Evolutionary conservation across 2,797 vertebrate genomes (phyloP), one percentile per base, ranked within the genome.

Genomic region (Margarornis squamiger): DNA sequence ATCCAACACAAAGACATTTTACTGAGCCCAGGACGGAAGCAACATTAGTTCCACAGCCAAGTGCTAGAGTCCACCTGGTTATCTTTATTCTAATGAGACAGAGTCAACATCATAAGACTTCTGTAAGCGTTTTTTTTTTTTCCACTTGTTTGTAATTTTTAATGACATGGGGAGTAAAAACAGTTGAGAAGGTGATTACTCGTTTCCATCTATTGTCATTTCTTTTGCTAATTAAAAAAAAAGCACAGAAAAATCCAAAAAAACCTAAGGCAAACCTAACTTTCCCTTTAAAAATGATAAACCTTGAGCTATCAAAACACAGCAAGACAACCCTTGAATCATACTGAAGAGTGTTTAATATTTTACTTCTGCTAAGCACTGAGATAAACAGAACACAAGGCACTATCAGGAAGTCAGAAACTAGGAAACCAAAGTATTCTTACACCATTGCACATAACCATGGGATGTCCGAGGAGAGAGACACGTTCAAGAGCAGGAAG

Each of bases 341-440:
- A 54, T 2, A 27, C 3, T n/a, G 52, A 41, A n/a, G 67, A 26
- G 9, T 0, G 3, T 12, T 39, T 39, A 7, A 29, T 14, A 5
- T n/a, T 43, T 80, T 63, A 57, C 8, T 54, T 49, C 13, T 24
- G 57, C 12, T 12, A n/a, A 79, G 14, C 13, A 46, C 4, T 2
- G 14, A 84, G 17, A 10, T 74, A 51, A 71, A 72, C 1, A 19
- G 12, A 87, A 45, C 15, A 66, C 6, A 26, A 62, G 5, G 17
- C 22, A 32, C 13, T 62, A 66, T 2, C 7, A 54, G 9, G 2
- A 75, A 78, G 5, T 26, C 12, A 39, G 6, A 65, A 81, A 43
- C 9, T 48, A 75, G 13, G 22, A 54, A 51, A 77, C 5, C 11
- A 2, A 82, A 79, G 9, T 9, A 32, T 45, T 61, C 8, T 52